Evolutionary conservation across 1,140 invertebrate genomes (phyloP), one percentile per base, ranked within the genome.

Genomic region (Drosophila albomicans): DNA sequence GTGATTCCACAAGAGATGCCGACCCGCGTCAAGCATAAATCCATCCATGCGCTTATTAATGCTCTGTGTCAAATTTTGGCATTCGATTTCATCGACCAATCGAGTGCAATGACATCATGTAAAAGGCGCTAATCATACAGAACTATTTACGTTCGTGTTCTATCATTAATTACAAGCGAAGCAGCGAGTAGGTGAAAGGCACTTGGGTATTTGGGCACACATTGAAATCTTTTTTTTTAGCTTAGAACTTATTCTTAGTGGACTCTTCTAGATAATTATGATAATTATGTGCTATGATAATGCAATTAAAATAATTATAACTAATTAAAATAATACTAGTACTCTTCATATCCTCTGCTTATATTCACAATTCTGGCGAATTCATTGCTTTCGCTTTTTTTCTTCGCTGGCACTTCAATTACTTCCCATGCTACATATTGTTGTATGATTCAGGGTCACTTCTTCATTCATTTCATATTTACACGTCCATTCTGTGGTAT

Each of bases 31-130:
- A 30, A 43, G 61, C 52, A 84, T 80, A 72, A 84, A 80, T 84
- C 73, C 68, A 80, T 84, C 73, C 71, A 89, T 62, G 61, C 84
- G 81, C 81, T 89, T 81, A 79, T 73, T 87, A 78, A 75, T 80
- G 67, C 71, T 67, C 54, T 41, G 49, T 63, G 69, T 73, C 54
- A 72, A 86, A 73, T 73, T 85, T 88, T 70, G 82, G 59, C 73
- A 84, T 88, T 80, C 69, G 66, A 71, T 88, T 78, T 84, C 69
- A 79, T 64, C 66, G 49, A 20, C 20, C 49, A 30, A 28, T 16
- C 2, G 30, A 30, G 67, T 57, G 67, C 68, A 75, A 75, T 71
- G 68, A 75, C 73, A 75, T 71, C 67, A 75, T 64, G 28, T 64
- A 58, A 63, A 63, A 45, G 5, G 41, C 15, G 58, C 35, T 43